Percentiles rank a stretch among this genome's conserved stretches.
Conservation (phyloP, 2,113 vertebrate species). For the Bubalus kerabau region DNA sequence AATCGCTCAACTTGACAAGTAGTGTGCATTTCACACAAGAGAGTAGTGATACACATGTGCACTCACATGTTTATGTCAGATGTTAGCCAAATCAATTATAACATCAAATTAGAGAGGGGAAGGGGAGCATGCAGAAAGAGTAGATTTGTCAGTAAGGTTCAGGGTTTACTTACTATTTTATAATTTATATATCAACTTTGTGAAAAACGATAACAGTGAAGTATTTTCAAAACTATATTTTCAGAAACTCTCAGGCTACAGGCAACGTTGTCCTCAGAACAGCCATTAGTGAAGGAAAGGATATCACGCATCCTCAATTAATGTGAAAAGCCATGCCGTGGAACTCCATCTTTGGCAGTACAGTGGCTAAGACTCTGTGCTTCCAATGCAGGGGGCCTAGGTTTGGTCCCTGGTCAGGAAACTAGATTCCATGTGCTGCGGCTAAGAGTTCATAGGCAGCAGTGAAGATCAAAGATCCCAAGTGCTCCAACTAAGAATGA, state of each 20-base stretch:
- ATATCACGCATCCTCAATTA: neutral
- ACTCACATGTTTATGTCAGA: neutral
- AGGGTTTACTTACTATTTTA: neutral
- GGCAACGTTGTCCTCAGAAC: neutral
- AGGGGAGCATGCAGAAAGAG: neutral
- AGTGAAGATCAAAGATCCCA: neutral
- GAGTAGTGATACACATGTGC: neutral
- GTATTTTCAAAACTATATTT: neutral
- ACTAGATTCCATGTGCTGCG: rapidly evolving
- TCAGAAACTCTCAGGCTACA: neutral
- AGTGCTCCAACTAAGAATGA: neutral
- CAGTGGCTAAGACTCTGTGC: neutral
- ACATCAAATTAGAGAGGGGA: neutral
- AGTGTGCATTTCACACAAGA: neutral
- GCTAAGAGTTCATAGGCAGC: neutral
- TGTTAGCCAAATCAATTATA: neutral
- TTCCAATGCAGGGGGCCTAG: neutral
- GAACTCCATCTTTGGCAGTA: neutral
- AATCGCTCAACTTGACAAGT: neutral
- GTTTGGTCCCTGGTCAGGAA: neutral
- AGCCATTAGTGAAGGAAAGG: neutral
- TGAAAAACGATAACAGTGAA: neutral
- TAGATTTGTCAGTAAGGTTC: neutral
- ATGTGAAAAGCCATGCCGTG: neutral
- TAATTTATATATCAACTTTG: neutral